Evolutionary conservation across 2,888 invertebrate species (phyloP), one percentile per base, ranked within the genome.

Genomic region (Hydraecia micacea): DNA sequence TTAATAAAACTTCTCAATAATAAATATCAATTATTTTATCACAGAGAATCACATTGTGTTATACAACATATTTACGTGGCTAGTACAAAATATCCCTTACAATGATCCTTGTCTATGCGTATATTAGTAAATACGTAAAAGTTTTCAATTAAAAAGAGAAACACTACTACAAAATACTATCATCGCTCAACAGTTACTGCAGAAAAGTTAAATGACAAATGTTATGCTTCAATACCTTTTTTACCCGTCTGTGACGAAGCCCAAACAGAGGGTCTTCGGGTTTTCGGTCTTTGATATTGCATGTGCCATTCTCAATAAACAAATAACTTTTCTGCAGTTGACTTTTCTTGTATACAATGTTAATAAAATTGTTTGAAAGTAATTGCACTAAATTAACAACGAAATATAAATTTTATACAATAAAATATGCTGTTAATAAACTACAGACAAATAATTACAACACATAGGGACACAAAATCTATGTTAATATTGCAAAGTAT

Each of bases 11-110:
- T 72, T 77, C 80, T 69, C 81, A 80, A 75, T 94, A 95, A 95
- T 96, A 96, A 96, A 96, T 96, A 97, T 95, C 94, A 96, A 95
- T 96, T 95, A 96, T 95, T 95, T 96, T 97, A 97, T 97, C 97
- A 97, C 97, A 97, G 97, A 96, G 96, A 96, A 96, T 96, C 97
- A 97, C 96, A 96, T 96, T 95, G 96, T 96, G 96, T 97, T 94
- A 96, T 95, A 96, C 95, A 96, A 96, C 95, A 96, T 95, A 87
- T 95, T 95, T 95, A 96, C 94, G 96, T 96, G 96, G 94, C 95
- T 96, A 95, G 95, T 97, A 96, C 94, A 96, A 96, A 96, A 96
- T 94, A 95, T 94, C 92, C 90, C 91, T 94, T 95, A 96, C 91
- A 92, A 91, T 93, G 93, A 94, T 94, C 92, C 90, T 91, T 91